Percentiles rank a stretch among this genome's conserved stretches.
Evolutionary conservation across 2,797 vertebrate species (phyloP).

Genomic region (Enteromius trimaculatus): DNA sequence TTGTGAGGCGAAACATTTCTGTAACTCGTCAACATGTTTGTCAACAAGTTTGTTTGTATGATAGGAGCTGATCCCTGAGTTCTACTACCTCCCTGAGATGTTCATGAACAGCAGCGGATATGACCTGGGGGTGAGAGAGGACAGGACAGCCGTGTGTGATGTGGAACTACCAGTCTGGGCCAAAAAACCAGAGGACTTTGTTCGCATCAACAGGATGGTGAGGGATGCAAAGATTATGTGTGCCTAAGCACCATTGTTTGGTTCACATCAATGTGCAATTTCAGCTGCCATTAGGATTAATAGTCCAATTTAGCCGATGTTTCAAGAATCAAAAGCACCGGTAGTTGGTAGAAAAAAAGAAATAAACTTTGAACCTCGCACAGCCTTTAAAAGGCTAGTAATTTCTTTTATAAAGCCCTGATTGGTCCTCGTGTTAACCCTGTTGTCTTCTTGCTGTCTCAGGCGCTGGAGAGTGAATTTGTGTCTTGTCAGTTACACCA

Average conservation of each 20-base stretch:
- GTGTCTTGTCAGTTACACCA: slow-evolving; percentile 93
- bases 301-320: not conserved
- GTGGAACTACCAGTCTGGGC: slow-evolving; percentile 96
- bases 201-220: slow-evolving; percentile 98
- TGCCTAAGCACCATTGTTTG: not conserved
- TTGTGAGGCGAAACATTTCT: not conserved
- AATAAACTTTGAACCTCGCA: not conserved
- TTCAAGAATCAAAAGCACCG: slow-evolving; percentile 2
- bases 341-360: not conserved
- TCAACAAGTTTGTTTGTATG: slow-evolving; percentile 4
- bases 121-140: slow-evolving; percentile 89
- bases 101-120: slow-evolving; percentile 97
- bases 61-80: slow-evolving; percentile 96
- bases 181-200: slow-evolving; percentile 97
- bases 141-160: slow-evolving; percentile 86
- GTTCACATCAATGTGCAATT: not conserved
- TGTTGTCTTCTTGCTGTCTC: slow-evolving; percentile 51
- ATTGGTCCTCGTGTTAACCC: slow-evolving; percentile 1
- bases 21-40: not conserved
- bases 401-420: slow-evolving; percentile 6
- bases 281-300: slow-evolving; percentile 10
- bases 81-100: slow-evolving; percentile 98
- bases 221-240: slow-evolving; percentile 58
- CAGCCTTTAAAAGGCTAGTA: slow-evolving; percentile 12
- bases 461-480: slow-evolving; percentile 98